A percentile compares a stretch with the other conserved stretches of the same genome.
phyloP scores from a whole-genome alignment of 2,113 vertebrate species.

The Pantherophis guttatus region DNA sequence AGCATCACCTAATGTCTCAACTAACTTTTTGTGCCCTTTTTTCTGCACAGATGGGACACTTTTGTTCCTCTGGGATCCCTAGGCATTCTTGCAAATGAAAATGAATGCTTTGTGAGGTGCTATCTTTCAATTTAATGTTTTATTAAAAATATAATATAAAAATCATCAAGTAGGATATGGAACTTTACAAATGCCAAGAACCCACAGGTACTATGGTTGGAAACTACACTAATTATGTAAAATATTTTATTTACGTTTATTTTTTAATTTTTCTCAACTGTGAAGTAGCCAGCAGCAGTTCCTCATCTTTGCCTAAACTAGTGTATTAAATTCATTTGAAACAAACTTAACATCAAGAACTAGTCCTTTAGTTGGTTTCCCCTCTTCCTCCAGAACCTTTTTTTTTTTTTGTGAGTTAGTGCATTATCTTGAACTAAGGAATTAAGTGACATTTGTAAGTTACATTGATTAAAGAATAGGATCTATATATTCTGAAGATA shows the following conservation, averaged over 20 bases:
- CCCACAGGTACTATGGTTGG: not conserved
- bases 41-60: not conserved
- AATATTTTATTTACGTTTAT: not conserved
- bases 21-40: not conserved
- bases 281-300: not conserved
- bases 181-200: not conserved
- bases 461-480: not conserved
- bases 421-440: not conserved
- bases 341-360: not conserved
- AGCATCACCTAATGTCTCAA: not conserved
- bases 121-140: not conserved
- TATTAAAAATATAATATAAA: not conserved
- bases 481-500: not conserved
- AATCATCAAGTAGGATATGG: not conserved
- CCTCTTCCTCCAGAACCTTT: not conserved
- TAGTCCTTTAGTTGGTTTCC: not conserved
- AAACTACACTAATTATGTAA: not conserved
- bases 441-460: not conserved
- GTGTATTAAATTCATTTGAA: not conserved
- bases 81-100: not conserved
- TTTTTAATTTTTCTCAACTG: not conserved
- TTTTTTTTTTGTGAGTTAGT: not conserved
- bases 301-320: not conserved
- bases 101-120: not conserved
- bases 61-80: not conserved